These are phyloP conservation scores for Acrobasis suavella DNA, from an alignment of 2,888 invertebrate genomes.

Conservation along the genomic window DNA sequence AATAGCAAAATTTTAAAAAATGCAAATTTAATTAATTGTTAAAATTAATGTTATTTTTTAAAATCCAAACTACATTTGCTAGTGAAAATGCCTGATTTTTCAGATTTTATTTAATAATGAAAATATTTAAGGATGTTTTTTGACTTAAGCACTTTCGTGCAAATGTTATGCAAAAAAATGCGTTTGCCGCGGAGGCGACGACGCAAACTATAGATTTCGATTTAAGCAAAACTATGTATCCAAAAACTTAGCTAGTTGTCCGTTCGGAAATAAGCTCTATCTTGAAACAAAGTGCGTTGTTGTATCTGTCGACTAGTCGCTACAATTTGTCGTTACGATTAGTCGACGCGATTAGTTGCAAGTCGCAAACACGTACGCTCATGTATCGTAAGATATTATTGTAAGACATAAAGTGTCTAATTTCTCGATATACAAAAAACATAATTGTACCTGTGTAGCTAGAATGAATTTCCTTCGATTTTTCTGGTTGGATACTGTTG, in stretches of 20 bases:
- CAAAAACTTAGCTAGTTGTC: constrained; percentile 73
- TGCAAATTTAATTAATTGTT: no score
- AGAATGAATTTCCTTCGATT: constrained; percentile 68
- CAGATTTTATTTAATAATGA: no score
- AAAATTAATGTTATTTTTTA: no score
- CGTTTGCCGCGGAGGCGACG: constrained; percentile 36
- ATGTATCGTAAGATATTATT: constrained; percentile 62
- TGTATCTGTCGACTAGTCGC: constrained; percentile 24
- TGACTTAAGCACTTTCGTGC: background rate
- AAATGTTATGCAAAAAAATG: constrained; percentile 24
- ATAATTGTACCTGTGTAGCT: constrained; percentile 79
- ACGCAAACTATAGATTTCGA: constrained; percentile 47
- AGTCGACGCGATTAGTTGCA: constrained; percentile 35
- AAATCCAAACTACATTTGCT: no score
- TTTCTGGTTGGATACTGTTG: constrained; percentile 62
- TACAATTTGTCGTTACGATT: constrained; percentile 27
- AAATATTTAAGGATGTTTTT: no score
- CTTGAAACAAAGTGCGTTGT: constrained; percentile 39
- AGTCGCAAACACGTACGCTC: constrained; percentile 45
- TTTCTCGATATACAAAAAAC: constrained; percentile 49
- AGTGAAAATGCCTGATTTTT: no score
- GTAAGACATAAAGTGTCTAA: constrained; percentile 73
- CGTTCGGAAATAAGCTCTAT: constrained; percentile 60
- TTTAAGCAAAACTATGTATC: constrained; percentile 73
- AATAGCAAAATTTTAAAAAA: no score